These are phyloP conservation scores for Pecten maximus DNA, from an alignment of 2,888 invertebrate species.

Conservation along the genomic window DNA sequence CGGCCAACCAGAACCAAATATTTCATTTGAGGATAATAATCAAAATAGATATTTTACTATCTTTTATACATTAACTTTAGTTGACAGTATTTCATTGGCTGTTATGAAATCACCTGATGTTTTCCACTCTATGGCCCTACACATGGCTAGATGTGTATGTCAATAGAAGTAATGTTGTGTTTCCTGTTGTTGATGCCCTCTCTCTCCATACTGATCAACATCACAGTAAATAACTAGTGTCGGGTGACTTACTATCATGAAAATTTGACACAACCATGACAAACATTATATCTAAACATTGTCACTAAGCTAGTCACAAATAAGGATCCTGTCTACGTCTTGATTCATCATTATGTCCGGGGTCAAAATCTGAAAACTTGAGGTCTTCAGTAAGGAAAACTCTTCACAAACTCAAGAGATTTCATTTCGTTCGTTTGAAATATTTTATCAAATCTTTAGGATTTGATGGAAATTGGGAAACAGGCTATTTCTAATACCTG, in stretches of 20 bases:
- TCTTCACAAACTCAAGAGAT: too few relatives aligned
- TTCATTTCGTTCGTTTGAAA: too few relatives aligned
- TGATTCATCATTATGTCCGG: too few relatives aligned
- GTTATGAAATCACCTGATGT: neutral
- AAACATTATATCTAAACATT: neutral
- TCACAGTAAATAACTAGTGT: neutral
- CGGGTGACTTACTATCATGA: neutral
- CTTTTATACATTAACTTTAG: neutral
- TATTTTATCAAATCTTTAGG: too few relatives aligned
- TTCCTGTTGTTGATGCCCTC: neutral
- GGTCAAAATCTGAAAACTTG: too few relatives aligned
- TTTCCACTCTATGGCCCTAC: neutral
- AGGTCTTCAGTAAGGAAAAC: too few relatives aligned
- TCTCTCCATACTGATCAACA: conserved; percentile 1
- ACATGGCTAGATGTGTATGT: neutral
- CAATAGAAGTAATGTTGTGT: neutral
- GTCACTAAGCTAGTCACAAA: neutral
- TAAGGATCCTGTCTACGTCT: neutral
- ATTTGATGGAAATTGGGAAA: too few relatives aligned
- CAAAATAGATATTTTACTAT: neutral
- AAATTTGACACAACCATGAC: neutral
- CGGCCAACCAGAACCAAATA: neutral
- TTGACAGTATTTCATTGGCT: neutral
- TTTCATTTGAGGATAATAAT: neutral
- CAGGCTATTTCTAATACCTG: too few relatives aligned